Percentiles rank a stretch among this genome's conserved stretches.
Conservation (phyloP, 1,140 invertebrate genomes). For the Subanguina moxae region DNA sequence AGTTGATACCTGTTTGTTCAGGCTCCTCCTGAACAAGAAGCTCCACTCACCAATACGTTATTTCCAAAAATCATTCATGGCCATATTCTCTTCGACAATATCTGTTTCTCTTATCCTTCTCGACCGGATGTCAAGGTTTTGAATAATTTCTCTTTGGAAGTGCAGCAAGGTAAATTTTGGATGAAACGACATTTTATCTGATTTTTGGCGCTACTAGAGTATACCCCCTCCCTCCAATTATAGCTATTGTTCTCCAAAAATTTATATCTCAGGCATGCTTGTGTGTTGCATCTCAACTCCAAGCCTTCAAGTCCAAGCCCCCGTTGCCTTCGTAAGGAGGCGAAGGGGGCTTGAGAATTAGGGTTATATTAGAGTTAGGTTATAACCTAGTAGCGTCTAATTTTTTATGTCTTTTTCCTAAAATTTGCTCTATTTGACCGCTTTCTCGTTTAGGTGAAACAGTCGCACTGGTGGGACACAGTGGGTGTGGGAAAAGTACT, state of each 20-base stretch:
- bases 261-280: no score
- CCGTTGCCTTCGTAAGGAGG: no score
- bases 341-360: no score
- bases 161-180: slow-evolving; percentile 61
- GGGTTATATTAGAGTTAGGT: no score
- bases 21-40: slow-evolving; percentile 40
- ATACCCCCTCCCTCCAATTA: no score
- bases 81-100: slow-evolving; percentile 26
- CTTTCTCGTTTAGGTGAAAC: slow-evolving; percentile 66
- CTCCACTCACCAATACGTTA: slow-evolving; percentile 8
- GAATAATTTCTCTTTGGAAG: slow-evolving; percentile 58
- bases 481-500: slow-evolving; percentile 62
- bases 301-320: no score
- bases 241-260: no score
- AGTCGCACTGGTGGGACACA: slow-evolving; percentile 74
- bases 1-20: slow-evolving; percentile 5
- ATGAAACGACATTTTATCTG: slow-evolving; percentile 60
- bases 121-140: slow-evolving; percentile 67
- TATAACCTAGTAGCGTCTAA: no score
- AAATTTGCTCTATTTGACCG: neutral
- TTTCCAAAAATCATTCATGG: slow-evolving; percentile 13
- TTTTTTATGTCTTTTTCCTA: neutral
- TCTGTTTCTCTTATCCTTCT: slow-evolving; percentile 70
- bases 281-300: slow-evolving; percentile 21
- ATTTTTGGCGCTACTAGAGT: no score